Conservation (phyloP, 2,888 invertebrate species). For the Pristionchus arcanus region DNA sequence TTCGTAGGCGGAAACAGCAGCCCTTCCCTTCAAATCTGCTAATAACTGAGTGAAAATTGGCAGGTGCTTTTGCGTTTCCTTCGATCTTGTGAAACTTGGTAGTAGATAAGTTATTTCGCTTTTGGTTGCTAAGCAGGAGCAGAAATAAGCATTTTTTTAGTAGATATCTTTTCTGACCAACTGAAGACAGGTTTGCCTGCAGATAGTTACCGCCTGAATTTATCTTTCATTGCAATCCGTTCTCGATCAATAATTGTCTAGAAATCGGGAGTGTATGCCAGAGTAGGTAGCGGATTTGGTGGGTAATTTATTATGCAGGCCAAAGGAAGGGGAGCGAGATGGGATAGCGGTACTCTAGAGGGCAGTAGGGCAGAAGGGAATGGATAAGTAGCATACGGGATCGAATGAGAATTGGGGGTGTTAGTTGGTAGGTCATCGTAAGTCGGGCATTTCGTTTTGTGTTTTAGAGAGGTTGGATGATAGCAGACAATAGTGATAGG, state of each 20-base stretch:
- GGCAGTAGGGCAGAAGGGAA: constrained; percentile 7
- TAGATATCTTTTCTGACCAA: no score
- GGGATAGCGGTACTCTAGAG: constrained; percentile 18
- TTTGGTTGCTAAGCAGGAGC: background rate
- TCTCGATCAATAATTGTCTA: background rate
- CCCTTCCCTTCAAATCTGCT: background rate
- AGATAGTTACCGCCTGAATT: no score
- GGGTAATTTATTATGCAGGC: constrained; percentile 14
- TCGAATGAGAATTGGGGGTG: background rate
- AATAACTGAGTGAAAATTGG: background rate
- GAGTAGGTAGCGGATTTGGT: background rate
- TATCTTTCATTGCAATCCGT: background rate
- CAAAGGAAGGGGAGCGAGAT: background rate
- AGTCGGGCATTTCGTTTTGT: background rate
- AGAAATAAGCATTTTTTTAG: no score
- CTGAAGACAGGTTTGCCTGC: no score
- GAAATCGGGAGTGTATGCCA: background rate
- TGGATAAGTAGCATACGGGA: background rate
- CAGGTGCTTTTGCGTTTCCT: background rate
- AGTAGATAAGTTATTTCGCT: background rate
- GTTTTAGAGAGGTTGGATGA: background rate
- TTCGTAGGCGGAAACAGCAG: background rate
- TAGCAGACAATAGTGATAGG: background rate
- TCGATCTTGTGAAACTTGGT: background rate
- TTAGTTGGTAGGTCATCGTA: constrained; percentile 1